Evolutionary conservation across 2,113 vertebrate species (phyloP).

Genomic region (Dipodomys ordii): DNA sequence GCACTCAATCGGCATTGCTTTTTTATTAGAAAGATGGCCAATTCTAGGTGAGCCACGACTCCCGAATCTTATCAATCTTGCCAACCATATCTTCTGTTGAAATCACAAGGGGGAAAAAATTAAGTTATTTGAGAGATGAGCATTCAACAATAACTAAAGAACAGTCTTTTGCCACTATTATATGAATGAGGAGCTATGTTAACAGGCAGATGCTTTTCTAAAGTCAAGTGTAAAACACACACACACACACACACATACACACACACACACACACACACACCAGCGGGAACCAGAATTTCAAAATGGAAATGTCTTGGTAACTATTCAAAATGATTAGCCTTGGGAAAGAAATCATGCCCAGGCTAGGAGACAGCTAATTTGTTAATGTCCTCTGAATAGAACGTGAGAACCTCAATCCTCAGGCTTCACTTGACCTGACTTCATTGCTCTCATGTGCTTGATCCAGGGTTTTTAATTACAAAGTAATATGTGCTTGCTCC

Average conservation of each 20-base stretch:
- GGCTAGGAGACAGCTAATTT: conserved; percentile 22
- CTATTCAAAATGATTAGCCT: conserved; percentile 52
- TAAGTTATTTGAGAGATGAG: conserved; percentile 82
- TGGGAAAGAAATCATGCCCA: conserved; percentile 43
- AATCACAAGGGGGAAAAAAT: conserved; percentile 83
- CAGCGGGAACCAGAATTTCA: conserved; percentile 29
- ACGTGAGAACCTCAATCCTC: neutral
- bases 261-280: neutral
- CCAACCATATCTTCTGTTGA: conserved; percentile 85
- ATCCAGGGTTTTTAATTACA: neutral
- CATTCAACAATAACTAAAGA: conserved; percentile 74
- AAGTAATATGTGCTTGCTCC: neutral
- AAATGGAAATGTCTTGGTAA: conserved; percentile 64
- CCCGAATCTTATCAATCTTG: conserved; percentile 86
- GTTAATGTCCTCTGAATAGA: conserved; percentile 33
- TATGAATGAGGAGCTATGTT: conserved; percentile 73
- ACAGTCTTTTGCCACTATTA: conserved; percentile 78
- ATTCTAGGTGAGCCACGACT: conserved; percentile 81
- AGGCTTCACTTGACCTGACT: neutral
- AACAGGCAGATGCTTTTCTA: conserved; percentile 65
- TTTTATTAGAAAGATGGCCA: conserved; percentile 85
- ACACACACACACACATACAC: no score
- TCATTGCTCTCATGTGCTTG: conserved; percentile 48
- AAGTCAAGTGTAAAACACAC: conserved; percentile 41
- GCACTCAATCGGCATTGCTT: conserved; percentile 79